These are phyloP conservation scores for Lutraria rhynchaena DNA, from an alignment of 1,140 invertebrate species.

Conservation along the genomic window DNA sequence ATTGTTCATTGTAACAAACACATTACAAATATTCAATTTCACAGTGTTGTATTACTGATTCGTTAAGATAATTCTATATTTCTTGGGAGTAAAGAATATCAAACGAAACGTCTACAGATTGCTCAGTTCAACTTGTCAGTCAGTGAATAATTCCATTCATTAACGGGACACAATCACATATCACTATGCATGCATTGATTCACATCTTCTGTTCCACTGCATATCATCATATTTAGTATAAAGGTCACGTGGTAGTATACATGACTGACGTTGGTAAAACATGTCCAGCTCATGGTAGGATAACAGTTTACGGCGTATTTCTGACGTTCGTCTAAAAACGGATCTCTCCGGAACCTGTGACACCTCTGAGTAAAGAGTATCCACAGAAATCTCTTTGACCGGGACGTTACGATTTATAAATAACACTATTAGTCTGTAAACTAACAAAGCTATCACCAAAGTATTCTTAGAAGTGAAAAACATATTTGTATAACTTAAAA, in stretches of 20 bases:
- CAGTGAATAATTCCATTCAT: no score
- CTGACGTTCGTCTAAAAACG: slow-evolving; percentile 38
- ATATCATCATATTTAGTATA: no score
- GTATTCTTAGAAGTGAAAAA: slow-evolving; percentile 96
- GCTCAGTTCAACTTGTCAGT: no score
- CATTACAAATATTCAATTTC: no score
- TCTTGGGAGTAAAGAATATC: no score
- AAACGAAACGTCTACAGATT: no score
- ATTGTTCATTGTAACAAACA: no score
- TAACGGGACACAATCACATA: no score
- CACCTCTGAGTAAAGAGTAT: slow-evolving; percentile 30
- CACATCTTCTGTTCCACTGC: no score
- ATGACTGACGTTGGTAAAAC: slow-evolving; percentile 11
- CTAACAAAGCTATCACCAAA: slow-evolving; percentile 89
- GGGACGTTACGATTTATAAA: slow-evolving; percentile 60
- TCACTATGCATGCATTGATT: no score
- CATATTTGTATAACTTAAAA: slow-evolving; percentile 95
- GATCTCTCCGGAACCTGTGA: not conserved
- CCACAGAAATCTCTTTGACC: slow-evolving; percentile 20
- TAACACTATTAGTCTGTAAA: slow-evolving; percentile 70
- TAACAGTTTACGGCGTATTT: slow-evolving; percentile 47
- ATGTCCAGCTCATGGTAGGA: slow-evolving; percentile 33
- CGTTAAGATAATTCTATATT: no score
- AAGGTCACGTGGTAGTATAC: slow-evolving; percentile 11
- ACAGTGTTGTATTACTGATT: no score